Evolutionary conservation across 2,888 invertebrate genomes (phyloP).

Genomic region (Drosophila anomelani): DNA sequence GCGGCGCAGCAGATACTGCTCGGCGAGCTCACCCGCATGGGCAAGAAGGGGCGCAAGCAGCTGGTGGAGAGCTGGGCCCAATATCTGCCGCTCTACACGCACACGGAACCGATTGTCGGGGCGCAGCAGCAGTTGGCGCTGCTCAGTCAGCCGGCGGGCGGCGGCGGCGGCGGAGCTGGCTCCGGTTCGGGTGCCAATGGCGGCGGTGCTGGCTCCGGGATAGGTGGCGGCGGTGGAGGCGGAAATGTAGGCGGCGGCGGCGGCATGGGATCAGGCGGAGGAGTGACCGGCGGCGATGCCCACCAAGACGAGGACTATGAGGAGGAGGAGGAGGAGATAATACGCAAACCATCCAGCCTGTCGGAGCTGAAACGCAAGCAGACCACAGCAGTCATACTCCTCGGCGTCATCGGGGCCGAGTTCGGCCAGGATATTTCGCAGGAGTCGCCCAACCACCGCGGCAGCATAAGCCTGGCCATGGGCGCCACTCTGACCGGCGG

Average conservation of each 20-base stretch:
- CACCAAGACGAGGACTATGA: conserved; percentile 89
- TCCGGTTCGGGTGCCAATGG: conserved; percentile 28
- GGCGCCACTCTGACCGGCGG: conserved; percentile 23
- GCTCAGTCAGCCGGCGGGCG: conserved; percentile 46
- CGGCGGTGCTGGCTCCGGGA: conserved; percentile 17
- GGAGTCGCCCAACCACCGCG: conserved; percentile 85
- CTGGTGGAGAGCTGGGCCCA: conserved; percentile 98
- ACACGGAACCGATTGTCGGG: conserved; percentile 91
- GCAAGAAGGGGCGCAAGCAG: conserved; percentile 93
- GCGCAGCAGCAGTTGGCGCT: conserved; percentile 83
- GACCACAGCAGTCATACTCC: conserved; percentile 97
- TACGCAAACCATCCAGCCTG: conserved; percentile 93
- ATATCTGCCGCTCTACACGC: conserved; percentile 94
- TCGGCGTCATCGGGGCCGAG: conserved; percentile 99
- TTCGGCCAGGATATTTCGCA: conserved; percentile 97
- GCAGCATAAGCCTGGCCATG: conserved; percentile 56
- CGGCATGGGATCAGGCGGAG: conserved; percentile 49
- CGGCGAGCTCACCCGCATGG: conserved; percentile 93
- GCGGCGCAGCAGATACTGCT: conserved; percentile 97
- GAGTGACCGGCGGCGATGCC: conserved; percentile 48
- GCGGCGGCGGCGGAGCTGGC: conserved; percentile 12
- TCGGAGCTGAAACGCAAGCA: conserved; percentile 96
- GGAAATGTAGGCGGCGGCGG: background rate
- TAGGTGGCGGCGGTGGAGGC: conserved; percentile 25
- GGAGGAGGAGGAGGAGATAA: conserved; percentile 94